Evolutionary conservation across 1,140 invertebrate genomes (phyloP).

Genomic region (Trachelipus rathkii): DNA sequence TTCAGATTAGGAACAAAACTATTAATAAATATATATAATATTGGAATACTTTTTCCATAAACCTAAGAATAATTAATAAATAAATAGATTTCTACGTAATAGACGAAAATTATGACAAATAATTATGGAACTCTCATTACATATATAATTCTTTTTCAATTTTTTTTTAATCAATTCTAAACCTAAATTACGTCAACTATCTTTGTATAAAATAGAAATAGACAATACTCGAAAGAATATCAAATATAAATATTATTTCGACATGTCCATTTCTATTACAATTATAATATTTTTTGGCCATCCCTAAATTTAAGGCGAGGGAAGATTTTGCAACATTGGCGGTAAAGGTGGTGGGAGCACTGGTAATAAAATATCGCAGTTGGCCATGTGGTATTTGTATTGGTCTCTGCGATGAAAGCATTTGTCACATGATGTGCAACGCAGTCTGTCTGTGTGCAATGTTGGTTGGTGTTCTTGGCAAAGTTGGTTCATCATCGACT

Average conservation of each 20-base stretch:
- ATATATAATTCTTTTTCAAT: too few relatives aligned
- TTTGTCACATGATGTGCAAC: slow-evolving; percentile 33
- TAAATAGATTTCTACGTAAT: too few relatives aligned
- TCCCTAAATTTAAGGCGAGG: neutral
- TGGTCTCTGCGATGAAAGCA: slow-evolving; percentile 39
- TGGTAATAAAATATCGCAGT: slow-evolving; percentile 21
- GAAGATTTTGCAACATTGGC: neutral
- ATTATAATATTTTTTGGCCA: neutral
- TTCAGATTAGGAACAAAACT: too few relatives aligned
- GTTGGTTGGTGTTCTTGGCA: slow-evolving; percentile 38
- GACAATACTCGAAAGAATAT: neutral
- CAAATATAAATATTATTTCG: neutral
- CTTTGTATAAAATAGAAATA: too few relatives aligned
- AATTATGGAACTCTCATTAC: too few relatives aligned
- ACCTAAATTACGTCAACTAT: too few relatives aligned
- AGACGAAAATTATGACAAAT: too few relatives aligned
- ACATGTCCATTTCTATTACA: neutral
- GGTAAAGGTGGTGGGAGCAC: neutral
- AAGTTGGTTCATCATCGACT: slow-evolving; percentile 41
- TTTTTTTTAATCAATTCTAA: too few relatives aligned
- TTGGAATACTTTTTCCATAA: neutral
- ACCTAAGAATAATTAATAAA: neutral
- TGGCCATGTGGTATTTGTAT: slow-evolving; percentile 38
- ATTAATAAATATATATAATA: too few relatives aligned
- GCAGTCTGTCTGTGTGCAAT: slow-evolving; percentile 31